These are phyloP conservation scores for Pardalotus punctatus DNA, from an alignment of 2,113 vertebrate genomes.

Conservation along the genomic window DNA sequence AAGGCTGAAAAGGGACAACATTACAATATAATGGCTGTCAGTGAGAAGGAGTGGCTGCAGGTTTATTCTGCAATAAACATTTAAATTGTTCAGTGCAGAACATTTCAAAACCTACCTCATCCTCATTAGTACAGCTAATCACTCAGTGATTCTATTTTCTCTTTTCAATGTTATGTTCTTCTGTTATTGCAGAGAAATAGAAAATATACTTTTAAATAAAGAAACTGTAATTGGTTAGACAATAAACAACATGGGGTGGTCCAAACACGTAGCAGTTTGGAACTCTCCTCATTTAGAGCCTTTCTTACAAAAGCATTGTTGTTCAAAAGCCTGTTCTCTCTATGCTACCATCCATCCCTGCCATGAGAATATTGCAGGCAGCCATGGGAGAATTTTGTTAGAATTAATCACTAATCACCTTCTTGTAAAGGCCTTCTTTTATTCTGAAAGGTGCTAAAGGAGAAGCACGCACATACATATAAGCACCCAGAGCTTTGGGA, in stretches of 20 bases:
- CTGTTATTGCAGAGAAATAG: not conserved
- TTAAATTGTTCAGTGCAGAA: not conserved
- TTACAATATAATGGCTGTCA: not conserved
- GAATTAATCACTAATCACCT: not conserved
- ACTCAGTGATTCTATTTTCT: not conserved
- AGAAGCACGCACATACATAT: not conserved
- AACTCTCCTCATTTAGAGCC: not conserved
- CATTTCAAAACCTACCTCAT: not conserved
- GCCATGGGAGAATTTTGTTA: not conserved
- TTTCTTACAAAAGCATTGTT: not conserved
- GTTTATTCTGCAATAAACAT: not conserved
- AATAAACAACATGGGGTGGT: not conserved
- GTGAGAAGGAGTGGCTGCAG: not conserved
- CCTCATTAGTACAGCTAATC: not conserved
- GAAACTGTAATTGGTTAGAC: not conserved
- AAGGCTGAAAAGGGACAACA: not conserved
- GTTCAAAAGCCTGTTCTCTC: not conserved
- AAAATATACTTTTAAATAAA: not conserved
- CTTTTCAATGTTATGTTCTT: not conserved
- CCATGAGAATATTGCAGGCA: accelerated
- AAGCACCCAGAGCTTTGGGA: not conserved
- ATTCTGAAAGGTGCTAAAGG: not conserved
- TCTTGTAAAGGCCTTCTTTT: not conserved
- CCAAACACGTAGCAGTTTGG: not conserved
- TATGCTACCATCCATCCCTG: not conserved